Evolutionary conservation across 2,888 invertebrate species (phyloP).

Genomic region (Malthinus seriepunctatus): DNA sequence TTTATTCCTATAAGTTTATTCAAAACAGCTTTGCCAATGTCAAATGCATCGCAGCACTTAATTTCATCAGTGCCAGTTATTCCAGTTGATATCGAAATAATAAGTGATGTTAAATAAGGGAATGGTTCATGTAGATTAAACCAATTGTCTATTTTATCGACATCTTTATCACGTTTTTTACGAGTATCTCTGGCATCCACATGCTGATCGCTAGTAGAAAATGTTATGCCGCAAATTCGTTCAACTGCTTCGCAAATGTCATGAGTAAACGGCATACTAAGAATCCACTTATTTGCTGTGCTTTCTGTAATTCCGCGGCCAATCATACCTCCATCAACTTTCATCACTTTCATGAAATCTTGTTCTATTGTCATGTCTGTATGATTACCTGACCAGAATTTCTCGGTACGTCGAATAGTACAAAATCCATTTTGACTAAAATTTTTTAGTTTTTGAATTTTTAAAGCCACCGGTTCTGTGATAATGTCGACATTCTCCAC

Average conservation of each 20-base stretch:
- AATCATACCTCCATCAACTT: background rate
- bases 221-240: background rate
- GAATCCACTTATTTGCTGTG: background rate
- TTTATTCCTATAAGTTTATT: background rate
- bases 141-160: background rate
- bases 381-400: background rate
- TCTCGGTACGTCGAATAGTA: background rate
- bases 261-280: background rate
- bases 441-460: background rate
- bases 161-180: background rate
- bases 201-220: background rate
- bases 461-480: no score
- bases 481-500: no score
- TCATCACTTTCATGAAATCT: background rate
- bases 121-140: background rate
- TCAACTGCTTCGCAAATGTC: background rate
- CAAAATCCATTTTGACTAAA: background rate
- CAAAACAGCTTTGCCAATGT: background rate
- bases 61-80: background rate
- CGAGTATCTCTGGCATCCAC: conserved; percentile 3
- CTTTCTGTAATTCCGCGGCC: background rate
- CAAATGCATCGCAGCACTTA: background rate
- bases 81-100: background rate
- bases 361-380: background rate
- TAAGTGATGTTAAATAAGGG: background rate